Percentiles rank a stretch among this genome's conserved stretches.
phyloP scores from a whole-genome alignment of 2,113 vertebrate genomes.

The Psilopogon haemacephalus region DNA sequence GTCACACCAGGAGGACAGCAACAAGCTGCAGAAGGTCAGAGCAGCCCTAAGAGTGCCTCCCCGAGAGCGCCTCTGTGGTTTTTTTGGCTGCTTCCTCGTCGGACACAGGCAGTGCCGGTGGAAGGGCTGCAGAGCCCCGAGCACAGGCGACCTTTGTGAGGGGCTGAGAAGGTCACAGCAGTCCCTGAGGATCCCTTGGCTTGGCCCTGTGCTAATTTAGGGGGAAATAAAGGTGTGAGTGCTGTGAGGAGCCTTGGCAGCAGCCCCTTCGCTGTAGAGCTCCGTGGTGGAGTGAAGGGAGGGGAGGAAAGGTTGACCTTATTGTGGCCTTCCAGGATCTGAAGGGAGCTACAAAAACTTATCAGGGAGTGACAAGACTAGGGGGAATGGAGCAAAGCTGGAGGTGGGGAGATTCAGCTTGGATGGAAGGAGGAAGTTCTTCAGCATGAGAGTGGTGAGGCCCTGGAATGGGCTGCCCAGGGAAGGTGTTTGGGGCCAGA shows the following conservation, averaged over 20 bases:
- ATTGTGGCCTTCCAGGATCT: too few species aligned
- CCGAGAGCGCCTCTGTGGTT: rapidly evolving
- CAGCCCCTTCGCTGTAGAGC: background rate
- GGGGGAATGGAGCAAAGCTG: too few species aligned
- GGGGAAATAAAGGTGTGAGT: background rate
- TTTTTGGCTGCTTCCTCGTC: background rate
- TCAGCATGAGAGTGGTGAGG: too few species aligned
- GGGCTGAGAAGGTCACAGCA: background rate
- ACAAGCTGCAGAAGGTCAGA: slow-evolving; percentile 22
- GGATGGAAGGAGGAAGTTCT: too few species aligned
- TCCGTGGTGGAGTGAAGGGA: background rate
- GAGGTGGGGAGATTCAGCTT: too few species aligned
- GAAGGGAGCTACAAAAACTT: too few species aligned
- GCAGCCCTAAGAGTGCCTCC: background rate
- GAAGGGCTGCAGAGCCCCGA: background rate
- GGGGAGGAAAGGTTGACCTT: too few species aligned
- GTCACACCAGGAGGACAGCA: background rate
- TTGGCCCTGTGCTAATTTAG: background rate
- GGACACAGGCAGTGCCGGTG: background rate
- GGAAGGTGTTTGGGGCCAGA: too few species aligned
- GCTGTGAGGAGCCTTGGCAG: background rate
- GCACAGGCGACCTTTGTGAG: background rate
- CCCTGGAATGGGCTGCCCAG: too few species aligned
- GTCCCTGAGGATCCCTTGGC: background rate
- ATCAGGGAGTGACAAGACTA: too few species aligned